These are phyloP conservation scores for Platyrinchus mystaceus DNA, from an alignment of 2,797 vertebrate species.

Conservation along the genomic window DNA sequence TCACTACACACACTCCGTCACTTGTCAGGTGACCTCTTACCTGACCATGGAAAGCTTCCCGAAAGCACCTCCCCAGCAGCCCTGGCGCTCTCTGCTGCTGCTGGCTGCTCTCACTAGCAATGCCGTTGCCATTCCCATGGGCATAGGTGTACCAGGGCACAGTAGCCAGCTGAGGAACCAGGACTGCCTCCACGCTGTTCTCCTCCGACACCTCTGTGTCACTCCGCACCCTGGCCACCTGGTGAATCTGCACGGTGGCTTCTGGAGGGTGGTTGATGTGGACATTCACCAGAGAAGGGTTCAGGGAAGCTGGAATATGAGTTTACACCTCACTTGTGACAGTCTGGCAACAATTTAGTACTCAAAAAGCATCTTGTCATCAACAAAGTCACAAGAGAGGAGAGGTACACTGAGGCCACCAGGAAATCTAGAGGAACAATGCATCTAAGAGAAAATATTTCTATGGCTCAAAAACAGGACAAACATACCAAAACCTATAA, in stretches of 20 bases:
- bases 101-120: conserved; percentile 32
- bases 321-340: conserved; percentile 2
- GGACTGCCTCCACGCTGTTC: conserved; percentile 76
- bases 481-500: neutral
- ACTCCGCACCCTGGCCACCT: conserved; percentile 88
- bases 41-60: conserved; percentile 87
- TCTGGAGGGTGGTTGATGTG: conserved; percentile 92
- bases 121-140: conserved; percentile 68
- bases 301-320: conserved; percentile 83
- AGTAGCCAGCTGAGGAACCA: conserved; percentile 74
- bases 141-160: conserved; percentile 34
- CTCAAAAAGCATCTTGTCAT: neutral
- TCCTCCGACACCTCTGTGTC: conserved; percentile 66
- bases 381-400: neutral
- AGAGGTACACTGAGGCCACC: neutral
- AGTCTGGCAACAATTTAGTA: neutral
- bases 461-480: neutral
- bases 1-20: fast-evolving
- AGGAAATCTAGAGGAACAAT: neutral
- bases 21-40: conserved; percentile 66
- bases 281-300: conserved; percentile 92
- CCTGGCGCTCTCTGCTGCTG: conserved; percentile 67
- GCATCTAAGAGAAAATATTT: neutral
- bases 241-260: conserved; percentile 89
- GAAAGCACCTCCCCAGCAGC: conserved; percentile 88